phyloP scores from a whole-genome alignment of 35 echinoderm and acorn worm species.

The Heliocidaris erythrogramma region DNA sequence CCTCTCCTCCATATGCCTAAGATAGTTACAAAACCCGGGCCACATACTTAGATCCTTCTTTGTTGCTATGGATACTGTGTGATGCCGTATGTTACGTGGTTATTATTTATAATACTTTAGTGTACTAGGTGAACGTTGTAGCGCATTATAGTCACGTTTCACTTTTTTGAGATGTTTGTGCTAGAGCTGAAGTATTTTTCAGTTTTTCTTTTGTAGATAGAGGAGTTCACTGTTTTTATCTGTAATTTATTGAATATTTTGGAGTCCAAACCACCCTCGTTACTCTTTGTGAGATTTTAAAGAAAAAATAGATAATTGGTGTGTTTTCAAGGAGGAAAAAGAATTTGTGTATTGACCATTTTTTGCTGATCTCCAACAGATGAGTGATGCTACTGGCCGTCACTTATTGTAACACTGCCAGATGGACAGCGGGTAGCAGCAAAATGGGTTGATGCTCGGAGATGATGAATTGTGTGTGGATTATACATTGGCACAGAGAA shows the following conservation, averaged over 20 bases:
- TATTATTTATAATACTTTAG: slow-evolving; percentile 34
- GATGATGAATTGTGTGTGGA: slow-evolving; percentile 35
- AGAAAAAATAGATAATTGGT: slow-evolving; percentile 27
- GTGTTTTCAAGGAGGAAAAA: slow-evolving; percentile 29
- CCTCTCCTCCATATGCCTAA: not conserved
- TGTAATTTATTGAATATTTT: slow-evolving; percentile 48
- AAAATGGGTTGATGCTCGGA: slow-evolving; percentile 21
- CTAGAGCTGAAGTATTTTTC: slow-evolving; percentile 12
- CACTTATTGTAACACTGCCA: slow-evolving; percentile 5
- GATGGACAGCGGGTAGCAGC: slow-evolving; percentile 33
- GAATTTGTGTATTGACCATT: not conserved
- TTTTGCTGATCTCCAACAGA: slow-evolving; percentile 27
- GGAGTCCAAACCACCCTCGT: slow-evolving; percentile 35
- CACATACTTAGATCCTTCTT: not conserved
- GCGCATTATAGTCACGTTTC: slow-evolving; percentile 1
- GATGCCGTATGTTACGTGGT: slow-evolving; percentile 39
- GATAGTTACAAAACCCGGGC: not conserved
- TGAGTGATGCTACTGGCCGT: not conserved
- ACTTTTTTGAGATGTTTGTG: slow-evolving; percentile 3
- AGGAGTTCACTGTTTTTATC: slow-evolving; percentile 43
- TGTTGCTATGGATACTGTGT: slow-evolving; percentile 9
- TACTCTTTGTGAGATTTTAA: slow-evolving; percentile 39
- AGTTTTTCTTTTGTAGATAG: slow-evolving; percentile 38
- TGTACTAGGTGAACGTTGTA: slow-evolving; percentile 15
- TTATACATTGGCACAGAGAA: slow-evolving; percentile 31